Conservation (phyloP, 2,888 invertebrate genomes). For the Chalcis sispes region DNA sequence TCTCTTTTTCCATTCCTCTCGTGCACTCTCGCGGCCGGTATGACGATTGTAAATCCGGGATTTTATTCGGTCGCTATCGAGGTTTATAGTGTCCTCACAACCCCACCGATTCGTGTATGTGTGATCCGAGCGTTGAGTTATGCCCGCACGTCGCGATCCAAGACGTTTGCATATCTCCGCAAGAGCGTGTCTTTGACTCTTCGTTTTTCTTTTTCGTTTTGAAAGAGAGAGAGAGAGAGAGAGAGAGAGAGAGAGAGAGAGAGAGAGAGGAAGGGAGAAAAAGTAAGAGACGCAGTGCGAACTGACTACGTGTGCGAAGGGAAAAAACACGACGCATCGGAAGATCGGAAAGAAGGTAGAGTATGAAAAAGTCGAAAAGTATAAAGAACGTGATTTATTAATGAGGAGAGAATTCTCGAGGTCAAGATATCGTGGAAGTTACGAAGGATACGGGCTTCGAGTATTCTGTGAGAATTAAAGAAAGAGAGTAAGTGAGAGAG, state of each 20-base stretch:
- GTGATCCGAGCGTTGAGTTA: conserved; percentile 67
- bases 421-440: background rate
- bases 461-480: too few species aligned
- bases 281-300: background rate
- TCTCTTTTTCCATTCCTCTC: conserved; percentile 58
- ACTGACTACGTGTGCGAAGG: background rate
- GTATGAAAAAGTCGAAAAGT: conserved; percentile 26
- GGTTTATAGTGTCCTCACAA: conserved; percentile 71
- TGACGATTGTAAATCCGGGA: conserved; percentile 75
- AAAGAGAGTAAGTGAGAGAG: too few species aligned
- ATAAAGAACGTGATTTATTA: conserved; percentile 40
- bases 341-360: background rate
- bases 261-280: background rate
- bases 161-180: conserved; percentile 74
- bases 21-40: too few species aligned
- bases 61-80: conserved; percentile 75
- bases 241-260: background rate
- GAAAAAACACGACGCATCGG: background rate
- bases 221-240: too few species aligned
- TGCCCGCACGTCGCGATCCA: conserved; percentile 69
- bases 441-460: background rate
- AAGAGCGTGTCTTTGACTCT: conserved; percentile 7
- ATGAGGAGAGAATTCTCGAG: background rate
- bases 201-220: too few species aligned
- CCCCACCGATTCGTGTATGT: conserved; percentile 63